Percentiles rank a stretch among this genome's conserved stretches.
Conservation (phyloP, 1,140 invertebrate genomes). For the Lasaia peninsularis region DNA sequence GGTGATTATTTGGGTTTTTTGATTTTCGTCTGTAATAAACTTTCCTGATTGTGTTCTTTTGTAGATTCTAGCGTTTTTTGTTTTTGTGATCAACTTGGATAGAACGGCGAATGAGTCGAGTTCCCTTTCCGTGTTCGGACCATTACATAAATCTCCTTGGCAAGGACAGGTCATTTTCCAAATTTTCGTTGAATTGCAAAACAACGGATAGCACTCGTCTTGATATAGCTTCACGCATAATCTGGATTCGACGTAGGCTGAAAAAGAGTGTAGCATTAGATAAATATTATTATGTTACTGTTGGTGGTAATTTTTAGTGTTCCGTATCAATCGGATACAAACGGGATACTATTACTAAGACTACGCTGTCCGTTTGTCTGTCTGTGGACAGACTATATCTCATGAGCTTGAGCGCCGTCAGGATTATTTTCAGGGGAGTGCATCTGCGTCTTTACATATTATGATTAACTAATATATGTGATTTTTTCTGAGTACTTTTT, state of each 20-base stretch:
- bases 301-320: no score
- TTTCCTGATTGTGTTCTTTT: slow-evolving; percentile 31
- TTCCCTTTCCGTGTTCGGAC: slow-evolving; percentile 54
- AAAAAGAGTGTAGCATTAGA: slow-evolving; percentile 19
- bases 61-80: slow-evolving; percentile 33
- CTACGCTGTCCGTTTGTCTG: no score
- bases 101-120: slow-evolving; percentile 47
- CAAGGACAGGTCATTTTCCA: slow-evolving; percentile 77
- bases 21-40: slow-evolving; percentile 19
- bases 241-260: slow-evolving; percentile 66
- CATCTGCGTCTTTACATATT: no score
- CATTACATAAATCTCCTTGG: slow-evolving; percentile 74
- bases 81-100: slow-evolving; percentile 38
- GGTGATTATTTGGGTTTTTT: slow-evolving; percentile 30
- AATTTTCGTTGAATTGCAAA: slow-evolving; percentile 69
- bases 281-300: no score
- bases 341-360: no score
- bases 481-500: no score
- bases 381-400: no score
- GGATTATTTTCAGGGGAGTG: no score
- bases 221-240: slow-evolving; percentile 69
- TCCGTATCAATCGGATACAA: no score
- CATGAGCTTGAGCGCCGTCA: no score
- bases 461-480: no score
- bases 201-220: slow-evolving; percentile 67